Evolutionary conservation across 53 echinoderm and acorn worm species (phyloP).

Genomic region (Hippasteria phrygiana): DNA sequence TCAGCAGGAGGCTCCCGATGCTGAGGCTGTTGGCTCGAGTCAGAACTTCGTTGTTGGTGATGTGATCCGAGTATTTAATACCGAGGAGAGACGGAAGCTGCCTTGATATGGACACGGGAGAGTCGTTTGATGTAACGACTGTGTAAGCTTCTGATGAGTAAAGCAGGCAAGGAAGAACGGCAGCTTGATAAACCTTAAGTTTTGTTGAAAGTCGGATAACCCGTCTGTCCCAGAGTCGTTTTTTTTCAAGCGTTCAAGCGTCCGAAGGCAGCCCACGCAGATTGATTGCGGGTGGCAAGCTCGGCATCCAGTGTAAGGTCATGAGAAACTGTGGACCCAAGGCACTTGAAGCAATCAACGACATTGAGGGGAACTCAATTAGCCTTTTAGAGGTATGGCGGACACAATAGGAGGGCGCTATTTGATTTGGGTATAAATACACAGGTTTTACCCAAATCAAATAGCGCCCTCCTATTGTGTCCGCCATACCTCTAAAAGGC

Average conservation of each 20-base stretch:
- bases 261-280: slow-evolving; percentile 16
- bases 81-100: background rate
- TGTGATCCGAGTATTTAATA: background rate
- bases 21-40: slow-evolving; percentile 26
- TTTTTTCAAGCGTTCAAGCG: background rate
- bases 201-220: background rate
- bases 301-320: slow-evolving; percentile 8
- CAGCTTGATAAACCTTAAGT: background rate
- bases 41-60: slow-evolving; percentile 8
- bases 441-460: too few relatives aligned
- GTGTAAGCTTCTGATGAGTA: too few relatives aligned
- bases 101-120: background rate
- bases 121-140: too few relatives aligned
- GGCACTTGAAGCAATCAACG: slow-evolving; percentile 14
- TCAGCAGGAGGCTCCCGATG: background rate
- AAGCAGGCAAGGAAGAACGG: too few relatives aligned
- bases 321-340: slow-evolving; percentile 10
- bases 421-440: too few relatives aligned
- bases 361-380: too few relatives aligned
- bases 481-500: too few relatives aligned
- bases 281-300: slow-evolving; percentile 3
- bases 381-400: too few relatives aligned
- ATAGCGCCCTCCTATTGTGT: too few relatives aligned
- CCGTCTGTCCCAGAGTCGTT: background rate
- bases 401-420: too few relatives aligned